These are phyloP conservation scores for Murina feae DNA, from an alignment of 2,113 vertebrate genomes.

Conservation along the genomic window DNA sequence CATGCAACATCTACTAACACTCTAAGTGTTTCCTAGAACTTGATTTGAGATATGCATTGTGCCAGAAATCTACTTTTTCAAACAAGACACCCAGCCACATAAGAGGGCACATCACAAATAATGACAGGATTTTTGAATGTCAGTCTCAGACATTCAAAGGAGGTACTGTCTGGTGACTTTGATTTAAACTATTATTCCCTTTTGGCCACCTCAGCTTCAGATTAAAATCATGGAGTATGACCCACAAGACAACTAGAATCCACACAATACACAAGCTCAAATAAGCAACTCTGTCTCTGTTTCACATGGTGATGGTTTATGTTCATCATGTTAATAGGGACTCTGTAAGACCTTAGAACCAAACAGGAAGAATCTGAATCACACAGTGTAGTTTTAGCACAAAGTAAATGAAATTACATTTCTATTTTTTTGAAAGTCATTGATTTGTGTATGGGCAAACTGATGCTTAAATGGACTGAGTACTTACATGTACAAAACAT, in stretches of 20 bases:
- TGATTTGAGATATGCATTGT: background rate
- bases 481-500: background rate
- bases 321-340: background rate
- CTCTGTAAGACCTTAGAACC: background rate
- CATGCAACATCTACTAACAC: background rate
- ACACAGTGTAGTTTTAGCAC: background rate
- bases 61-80: background rate
- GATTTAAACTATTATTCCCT: constrained; percentile 6
- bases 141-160: background rate
- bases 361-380: background rate
- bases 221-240: constrained; percentile 19
- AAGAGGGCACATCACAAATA: background rate
- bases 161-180: background rate
- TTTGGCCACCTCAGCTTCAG: background rate
- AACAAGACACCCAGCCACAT: background rate
- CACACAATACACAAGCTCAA: background rate
- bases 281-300: background rate
- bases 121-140: constrained; percentile 5
- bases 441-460: background rate
- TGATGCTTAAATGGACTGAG: background rate
- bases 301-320: background rate
- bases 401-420: background rate
- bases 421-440: background rate
- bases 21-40: background rate
- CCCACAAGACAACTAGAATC: background rate